Base-by-base conservation (phyloP, 2,888 invertebrate species). In the Axea sp. region DNA sequence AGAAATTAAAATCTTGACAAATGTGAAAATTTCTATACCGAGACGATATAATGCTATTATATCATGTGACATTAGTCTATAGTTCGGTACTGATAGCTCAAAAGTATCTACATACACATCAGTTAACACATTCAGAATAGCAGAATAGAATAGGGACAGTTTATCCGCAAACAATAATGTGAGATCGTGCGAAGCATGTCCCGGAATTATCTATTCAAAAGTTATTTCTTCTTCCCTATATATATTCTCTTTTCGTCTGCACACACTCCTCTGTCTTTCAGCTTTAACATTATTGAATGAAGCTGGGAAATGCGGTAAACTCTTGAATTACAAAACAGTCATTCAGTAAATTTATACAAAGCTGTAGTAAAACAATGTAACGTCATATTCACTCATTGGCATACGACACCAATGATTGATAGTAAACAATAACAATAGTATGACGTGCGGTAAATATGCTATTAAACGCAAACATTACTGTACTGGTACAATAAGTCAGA, bases 141-240 rank as follows among this genome's bases (percentile, higher is more conserved):
- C 76, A 77, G 73, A 77, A 77, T 72, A 75, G 77, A 77, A 75
- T 73, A 74, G 33, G 51, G 76, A 68, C 76, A 77, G 80, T 79
- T 82, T 80, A 81, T 81, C 81, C 79, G 77, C 73, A 75, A 77
- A 81, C 80, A 81, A 82, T 82, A 78, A 80, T 72, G 57, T 55
- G 76, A 64, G 74, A 78, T 76, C 72, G 73, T 65, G 71, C 45
- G 62, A 73, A 72, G 72, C 68, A 60, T 74, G 77, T 75, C 69
- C 76, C 57, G 62, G 75, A 75, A 73, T 69, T 59, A 73, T 65
- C 71, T 75, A 59, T 72, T 81, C 79, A 76, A 64, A 75, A 80
- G 76, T 80, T 77, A 73, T 80, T 75, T 75, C 72, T 60, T 35
- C 45, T 53, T 41, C 22, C 26, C 43, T 24, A 12, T 41, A 31